Evolutionary conservation across 2,113 vertebrate genomes (phyloP).

Genomic region (Cyphotilapia sp.): DNA sequence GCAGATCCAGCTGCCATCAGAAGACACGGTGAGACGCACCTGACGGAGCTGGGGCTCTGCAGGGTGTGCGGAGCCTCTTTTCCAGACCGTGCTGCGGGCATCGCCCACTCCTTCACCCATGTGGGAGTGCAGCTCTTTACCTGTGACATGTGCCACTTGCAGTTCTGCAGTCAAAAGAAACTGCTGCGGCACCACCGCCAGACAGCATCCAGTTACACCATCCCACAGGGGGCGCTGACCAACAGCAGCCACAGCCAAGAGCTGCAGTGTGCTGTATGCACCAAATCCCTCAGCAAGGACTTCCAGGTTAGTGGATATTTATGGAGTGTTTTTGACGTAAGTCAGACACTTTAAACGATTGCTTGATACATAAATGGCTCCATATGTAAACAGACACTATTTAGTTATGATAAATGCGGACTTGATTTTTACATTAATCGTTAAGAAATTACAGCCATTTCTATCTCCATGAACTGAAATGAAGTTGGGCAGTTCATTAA

Average conservation of each 20-base stretch:
- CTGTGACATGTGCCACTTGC: conserved; percentile 89
- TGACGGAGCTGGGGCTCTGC: conserved; percentile 71
- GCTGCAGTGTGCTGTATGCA: conserved; percentile 79
- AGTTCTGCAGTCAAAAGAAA: conserved; percentile 87
- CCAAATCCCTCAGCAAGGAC: conserved; percentile 81
- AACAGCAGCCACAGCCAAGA: conserved; percentile 55
- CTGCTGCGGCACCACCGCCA: conserved; percentile 85
- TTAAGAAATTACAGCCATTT: not conserved
- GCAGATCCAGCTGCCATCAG: conserved; percentile 81
- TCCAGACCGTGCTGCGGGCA: conserved; percentile 74
- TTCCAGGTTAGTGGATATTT: conserved; percentile 72
- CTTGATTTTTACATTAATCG: too few species aligned
- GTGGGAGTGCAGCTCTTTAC: conserved; percentile 90
- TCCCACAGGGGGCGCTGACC: conserved; percentile 65
- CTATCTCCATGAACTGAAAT: not conserved
- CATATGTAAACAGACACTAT: not conserved
- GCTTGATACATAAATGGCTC: not conserved
- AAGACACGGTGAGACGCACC: conserved; percentile 81
- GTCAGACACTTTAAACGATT: not conserved
- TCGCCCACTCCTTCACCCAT: conserved; percentile 83
- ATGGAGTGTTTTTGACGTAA: rapidly evolving
- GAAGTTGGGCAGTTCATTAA: not conserved
- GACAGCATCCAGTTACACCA: conserved; percentile 71
- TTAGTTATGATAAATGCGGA: not conserved
- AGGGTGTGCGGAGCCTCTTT: conserved; percentile 86